Evolutionary conservation across 2,113 vertebrate genomes (phyloP).

Genomic region (Muntiacus reevesi): DNA sequence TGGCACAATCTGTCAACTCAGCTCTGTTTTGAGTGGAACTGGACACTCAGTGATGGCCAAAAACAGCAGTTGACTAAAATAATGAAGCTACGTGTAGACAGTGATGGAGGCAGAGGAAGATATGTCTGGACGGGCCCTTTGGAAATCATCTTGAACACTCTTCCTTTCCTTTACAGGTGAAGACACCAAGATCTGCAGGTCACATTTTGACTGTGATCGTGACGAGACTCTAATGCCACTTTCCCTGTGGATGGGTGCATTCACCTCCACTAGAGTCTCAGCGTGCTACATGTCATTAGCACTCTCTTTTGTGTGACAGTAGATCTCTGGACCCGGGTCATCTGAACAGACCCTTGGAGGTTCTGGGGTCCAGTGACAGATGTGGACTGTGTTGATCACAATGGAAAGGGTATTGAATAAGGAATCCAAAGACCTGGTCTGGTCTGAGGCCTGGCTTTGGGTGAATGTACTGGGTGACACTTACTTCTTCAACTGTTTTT

Average conservation of each 20-base stretch:
- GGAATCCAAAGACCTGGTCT: neutral
- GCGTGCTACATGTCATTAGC: neutral
- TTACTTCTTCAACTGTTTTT: neutral
- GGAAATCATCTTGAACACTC: neutral
- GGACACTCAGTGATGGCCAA: neutral
- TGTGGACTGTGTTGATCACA: neutral
- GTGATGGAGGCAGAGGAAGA: neutral
- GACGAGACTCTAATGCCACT: neutral
- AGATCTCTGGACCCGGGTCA: neutral
- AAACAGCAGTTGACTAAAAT: conserved; percentile 39
- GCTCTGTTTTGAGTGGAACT: conserved; percentile 40
- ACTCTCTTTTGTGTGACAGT: neutral
- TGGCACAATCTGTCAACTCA: neutral
- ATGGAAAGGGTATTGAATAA: neutral
- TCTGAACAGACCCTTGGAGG: neutral
- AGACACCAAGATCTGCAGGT: neutral
- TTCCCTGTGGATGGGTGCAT: neutral
- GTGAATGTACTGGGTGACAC: neutral
- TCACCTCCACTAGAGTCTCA: neutral
- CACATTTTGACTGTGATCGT: neutral
- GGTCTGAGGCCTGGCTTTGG: neutral
- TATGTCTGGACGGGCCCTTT: neutral
- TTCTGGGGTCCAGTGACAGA: neutral
- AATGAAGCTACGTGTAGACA: neutral
- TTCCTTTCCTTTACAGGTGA: neutral